Evolutionary conservation across 2,113 vertebrate genomes (phyloP).

Genomic region (Cygnus buccinator): DNA sequence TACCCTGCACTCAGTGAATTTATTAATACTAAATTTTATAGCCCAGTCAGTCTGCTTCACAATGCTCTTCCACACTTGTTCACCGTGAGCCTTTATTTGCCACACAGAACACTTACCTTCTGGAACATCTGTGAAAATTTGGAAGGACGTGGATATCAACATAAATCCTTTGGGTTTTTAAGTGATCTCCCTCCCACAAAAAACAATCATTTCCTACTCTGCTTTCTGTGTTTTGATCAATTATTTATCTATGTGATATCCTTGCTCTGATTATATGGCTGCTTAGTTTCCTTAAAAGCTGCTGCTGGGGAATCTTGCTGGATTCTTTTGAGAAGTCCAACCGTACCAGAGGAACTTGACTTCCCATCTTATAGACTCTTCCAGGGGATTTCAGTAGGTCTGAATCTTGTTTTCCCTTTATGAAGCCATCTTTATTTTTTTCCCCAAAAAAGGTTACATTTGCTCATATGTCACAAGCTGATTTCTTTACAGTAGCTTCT

Average conservation of each 20-base stretch:
- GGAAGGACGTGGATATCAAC: not conserved
- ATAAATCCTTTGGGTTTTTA: not conserved
- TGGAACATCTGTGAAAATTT: not conserved
- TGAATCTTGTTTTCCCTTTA: not conserved
- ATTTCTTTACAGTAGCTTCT: not conserved
- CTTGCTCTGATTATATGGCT: not conserved
- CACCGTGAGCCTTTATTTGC: not conserved
- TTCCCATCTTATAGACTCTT: not conserved
- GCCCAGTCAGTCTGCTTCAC: not conserved
- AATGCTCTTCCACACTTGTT: not conserved
- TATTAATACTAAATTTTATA: not conserved
- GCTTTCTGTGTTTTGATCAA: not conserved
- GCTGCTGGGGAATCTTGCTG: not conserved
- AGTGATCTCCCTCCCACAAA: not conserved
- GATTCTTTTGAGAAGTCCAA: not conserved
- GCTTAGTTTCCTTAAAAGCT: not conserved
- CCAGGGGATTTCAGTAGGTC: not conserved
- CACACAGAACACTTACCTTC: not conserved
- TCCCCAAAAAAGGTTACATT: not conserved
- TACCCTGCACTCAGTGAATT: not conserved
- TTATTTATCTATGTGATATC: not conserved
- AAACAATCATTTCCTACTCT: not conserved
- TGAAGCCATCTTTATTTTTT: not conserved
- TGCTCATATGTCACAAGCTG: not conserved
- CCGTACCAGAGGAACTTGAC: not conserved